phyloP scores from a whole-genome alignment of 2,888 invertebrate genomes.

The Lithophane semibrunnea region DNA sequence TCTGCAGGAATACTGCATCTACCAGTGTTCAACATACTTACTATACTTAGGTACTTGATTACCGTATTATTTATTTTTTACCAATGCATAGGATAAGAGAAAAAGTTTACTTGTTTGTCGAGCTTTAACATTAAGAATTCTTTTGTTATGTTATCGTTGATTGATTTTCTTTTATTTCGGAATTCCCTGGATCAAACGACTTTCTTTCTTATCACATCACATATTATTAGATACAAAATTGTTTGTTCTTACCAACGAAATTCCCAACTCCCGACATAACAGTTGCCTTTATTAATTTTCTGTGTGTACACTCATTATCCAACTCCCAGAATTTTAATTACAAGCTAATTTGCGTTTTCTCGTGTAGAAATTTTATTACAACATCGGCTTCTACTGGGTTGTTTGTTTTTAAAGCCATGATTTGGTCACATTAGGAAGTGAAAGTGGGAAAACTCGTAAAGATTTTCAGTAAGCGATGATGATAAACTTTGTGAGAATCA shows the following conservation, averaged over 20 bases:
- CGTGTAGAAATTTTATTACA: conserved; percentile 62
- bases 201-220: conserved; percentile 43
- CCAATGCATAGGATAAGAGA: neutral
- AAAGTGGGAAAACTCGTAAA: conserved; percentile 66
- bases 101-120: neutral
- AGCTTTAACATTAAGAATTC: conserved; percentile 8
- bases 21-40: neutral
- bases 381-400: conserved; percentile 46
- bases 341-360: conserved; percentile 64
- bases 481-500: conserved; percentile 72
- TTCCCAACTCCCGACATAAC: conserved; percentile 49
- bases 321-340: conserved; percentile 64
- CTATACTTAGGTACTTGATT: neutral
- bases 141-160: conserved; percentile 9
- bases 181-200: conserved; percentile 20
- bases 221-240: conserved; percentile 41
- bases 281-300: conserved; percentile 66
- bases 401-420: conserved; percentile 57
- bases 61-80: neutral
- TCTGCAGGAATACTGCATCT: neutral
- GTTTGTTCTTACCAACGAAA: conserved; percentile 39
- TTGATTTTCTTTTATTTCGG: conserved; percentile 45
- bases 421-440: conserved; percentile 58
- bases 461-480: conserved; percentile 65
- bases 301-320: conserved; percentile 63